Evolutionary conservation across 1,140 invertebrate species (phyloP).

Genomic region (Ostrea denselamellosa): DNA sequence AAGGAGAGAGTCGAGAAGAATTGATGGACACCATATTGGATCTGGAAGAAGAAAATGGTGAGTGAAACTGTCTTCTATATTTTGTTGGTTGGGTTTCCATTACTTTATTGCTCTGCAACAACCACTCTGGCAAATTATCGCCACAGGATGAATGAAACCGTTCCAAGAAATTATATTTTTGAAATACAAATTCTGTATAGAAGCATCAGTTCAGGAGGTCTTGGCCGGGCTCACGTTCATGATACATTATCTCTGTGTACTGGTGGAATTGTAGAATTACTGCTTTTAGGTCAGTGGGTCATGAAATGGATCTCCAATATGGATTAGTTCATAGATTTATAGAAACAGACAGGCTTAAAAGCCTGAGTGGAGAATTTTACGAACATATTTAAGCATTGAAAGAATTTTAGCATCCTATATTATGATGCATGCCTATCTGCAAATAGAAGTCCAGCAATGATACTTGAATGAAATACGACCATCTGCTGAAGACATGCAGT

Average conservation of each 20-base stretch:
- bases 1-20: slow-evolving; percentile 53
- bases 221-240: background rate
- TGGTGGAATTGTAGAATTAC: background rate
- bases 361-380: too few relatives aligned
- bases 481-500: background rate
- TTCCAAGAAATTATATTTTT: background rate
- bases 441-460: background rate
- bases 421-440: too few relatives aligned
- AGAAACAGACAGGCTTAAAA: too few relatives aligned
- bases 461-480: background rate
- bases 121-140: background rate
- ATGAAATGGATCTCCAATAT: background rate
- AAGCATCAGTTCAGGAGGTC: background rate
- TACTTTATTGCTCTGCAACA: background rate
- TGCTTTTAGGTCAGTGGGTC: background rate
- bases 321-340: background rate
- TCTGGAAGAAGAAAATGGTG: slow-evolving; percentile 75
- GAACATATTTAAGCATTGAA: too few relatives aligned
- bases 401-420: too few relatives aligned
- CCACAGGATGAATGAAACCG: background rate
- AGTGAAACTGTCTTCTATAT: slow-evolving; percentile 58
- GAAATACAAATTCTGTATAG: background rate
- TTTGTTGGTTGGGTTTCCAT: background rate
- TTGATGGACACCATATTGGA: slow-evolving; percentile 72
- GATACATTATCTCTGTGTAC: background rate